Percentiles rank a stretch among this genome's conserved stretches.
Conservation (phyloP, 2,113 vertebrate species). For the Passer montanus region DNA sequence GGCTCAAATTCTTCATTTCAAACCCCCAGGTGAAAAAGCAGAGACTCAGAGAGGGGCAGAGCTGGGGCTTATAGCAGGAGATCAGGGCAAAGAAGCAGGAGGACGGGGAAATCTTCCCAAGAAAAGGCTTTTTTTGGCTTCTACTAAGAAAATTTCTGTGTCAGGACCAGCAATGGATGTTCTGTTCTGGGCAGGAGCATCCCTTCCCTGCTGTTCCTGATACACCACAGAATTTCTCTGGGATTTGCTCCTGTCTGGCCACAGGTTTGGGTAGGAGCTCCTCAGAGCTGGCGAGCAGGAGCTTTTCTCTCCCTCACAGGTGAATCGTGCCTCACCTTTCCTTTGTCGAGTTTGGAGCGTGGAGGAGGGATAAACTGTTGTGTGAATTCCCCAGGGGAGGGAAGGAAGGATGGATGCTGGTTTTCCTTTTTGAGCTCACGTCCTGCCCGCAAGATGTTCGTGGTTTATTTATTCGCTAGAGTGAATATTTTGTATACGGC, state of each 20-base stretch:
- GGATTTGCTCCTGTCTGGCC: accelerated
- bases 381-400: accelerated
- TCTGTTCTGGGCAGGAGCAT: accelerated
- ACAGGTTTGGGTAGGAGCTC: background rate
- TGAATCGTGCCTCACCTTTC: background rate
- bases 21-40: background rate
- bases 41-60: background rate
- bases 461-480: constrained; percentile 75
- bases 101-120: background rate
- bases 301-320: background rate
- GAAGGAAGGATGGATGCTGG: background rate
- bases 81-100: background rate
- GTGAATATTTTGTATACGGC: constrained; percentile 74
- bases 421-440: background rate
- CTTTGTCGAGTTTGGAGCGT: accelerated
- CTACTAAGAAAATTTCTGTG: background rate
- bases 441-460: constrained; percentile 16
- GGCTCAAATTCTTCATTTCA: background rate
- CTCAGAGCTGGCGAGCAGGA: accelerated
- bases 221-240: accelerated
- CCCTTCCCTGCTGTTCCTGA: background rate
- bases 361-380: background rate
- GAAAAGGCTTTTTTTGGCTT: background rate
- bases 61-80: background rate
- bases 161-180: background rate